Percentiles rank a stretch among this genome's conserved stretches.
phyloP scores from a whole-genome alignment of 2,113 vertebrate species.

The Corythoichthys intestinalis region DNA sequence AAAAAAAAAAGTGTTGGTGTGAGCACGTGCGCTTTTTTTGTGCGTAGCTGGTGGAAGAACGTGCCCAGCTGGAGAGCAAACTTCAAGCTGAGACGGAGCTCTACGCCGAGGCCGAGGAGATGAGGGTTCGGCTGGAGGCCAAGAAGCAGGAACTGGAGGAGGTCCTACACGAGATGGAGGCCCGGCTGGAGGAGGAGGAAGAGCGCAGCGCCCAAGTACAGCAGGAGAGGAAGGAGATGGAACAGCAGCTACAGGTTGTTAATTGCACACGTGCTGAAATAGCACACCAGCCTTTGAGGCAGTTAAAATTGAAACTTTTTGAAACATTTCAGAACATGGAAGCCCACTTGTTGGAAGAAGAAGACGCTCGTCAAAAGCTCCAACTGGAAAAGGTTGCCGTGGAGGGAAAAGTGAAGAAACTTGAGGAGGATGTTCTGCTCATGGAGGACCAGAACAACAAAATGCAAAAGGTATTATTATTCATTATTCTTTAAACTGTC shows the following conservation, averaged over 20 bases:
- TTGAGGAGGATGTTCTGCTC: conserved; percentile 87
- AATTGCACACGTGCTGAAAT: background rate
- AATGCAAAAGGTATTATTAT: conserved; percentile 83
- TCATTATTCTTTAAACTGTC: background rate
- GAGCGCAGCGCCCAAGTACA: conserved; percentile 79
- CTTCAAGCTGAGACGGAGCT: conserved; percentile 89
- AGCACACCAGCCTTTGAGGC: too few relatives aligned
- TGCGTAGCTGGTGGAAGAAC: conserved; percentile 82
- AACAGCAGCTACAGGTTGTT: conserved; percentile 85
- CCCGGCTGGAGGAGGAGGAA: conserved; percentile 90
- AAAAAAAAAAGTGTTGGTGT: too few relatives aligned
- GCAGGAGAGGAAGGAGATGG: conserved; percentile 87
- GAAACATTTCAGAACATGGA: conserved; percentile 78
- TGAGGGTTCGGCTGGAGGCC: conserved; percentile 83
- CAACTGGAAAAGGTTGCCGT: conserved; percentile 86
- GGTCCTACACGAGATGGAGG: conserved; percentile 92
- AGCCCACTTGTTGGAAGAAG: conserved; percentile 82
- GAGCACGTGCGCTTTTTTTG: background rate
- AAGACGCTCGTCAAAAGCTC: conserved; percentile 84
- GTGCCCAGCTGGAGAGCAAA: conserved; percentile 79
- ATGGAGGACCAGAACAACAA: conserved; percentile 94
- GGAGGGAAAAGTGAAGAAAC: conserved; percentile 89
- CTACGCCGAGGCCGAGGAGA: conserved; percentile 87
- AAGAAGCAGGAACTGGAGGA: conserved; percentile 95
- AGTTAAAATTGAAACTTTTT: background rate